Percentiles rank a stretch among this genome's conserved stretches.
Conservation (phyloP, 2,113 vertebrate species). For the Mellivora capensis region DNA sequence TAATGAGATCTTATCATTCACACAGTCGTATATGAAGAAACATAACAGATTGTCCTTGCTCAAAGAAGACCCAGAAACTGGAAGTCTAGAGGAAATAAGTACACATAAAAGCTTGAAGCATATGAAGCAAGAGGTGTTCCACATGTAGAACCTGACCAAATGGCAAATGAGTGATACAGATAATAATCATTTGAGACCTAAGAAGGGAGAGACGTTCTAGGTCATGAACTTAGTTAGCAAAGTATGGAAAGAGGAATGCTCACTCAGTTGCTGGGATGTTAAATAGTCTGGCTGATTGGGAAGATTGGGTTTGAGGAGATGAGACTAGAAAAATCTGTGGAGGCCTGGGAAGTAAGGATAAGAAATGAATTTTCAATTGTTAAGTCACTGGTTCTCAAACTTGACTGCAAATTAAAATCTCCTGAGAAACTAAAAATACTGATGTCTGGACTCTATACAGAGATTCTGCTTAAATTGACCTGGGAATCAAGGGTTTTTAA, state of each 20-base stretch:
- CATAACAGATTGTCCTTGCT: neutral
- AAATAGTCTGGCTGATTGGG: neutral
- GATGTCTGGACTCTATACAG: neutral
- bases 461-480: neutral
- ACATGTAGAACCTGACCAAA: neutral
- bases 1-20: neutral
- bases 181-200: neutral
- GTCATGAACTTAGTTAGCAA: too few species aligned
- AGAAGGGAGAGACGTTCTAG: neutral
- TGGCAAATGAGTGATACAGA: neutral
- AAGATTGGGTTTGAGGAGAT: neutral
- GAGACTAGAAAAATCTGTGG: neutral
- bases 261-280: neutral
- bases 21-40: neutral
- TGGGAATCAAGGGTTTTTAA: neutral
- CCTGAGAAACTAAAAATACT: neutral
- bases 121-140: neutral
- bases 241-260: neutral
- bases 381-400: neutral
- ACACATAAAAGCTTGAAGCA: neutral
- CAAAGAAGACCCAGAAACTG: neutral
- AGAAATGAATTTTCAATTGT: neutral
- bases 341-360: neutral
- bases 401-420: neutral
- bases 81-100: slow-evolving; percentile 2